A percentile compares a stretch with the other conserved stretches of the same genome.
Conservation (phyloP, 2,888 invertebrate species). For the Drosophila flavopinicola region DNA sequence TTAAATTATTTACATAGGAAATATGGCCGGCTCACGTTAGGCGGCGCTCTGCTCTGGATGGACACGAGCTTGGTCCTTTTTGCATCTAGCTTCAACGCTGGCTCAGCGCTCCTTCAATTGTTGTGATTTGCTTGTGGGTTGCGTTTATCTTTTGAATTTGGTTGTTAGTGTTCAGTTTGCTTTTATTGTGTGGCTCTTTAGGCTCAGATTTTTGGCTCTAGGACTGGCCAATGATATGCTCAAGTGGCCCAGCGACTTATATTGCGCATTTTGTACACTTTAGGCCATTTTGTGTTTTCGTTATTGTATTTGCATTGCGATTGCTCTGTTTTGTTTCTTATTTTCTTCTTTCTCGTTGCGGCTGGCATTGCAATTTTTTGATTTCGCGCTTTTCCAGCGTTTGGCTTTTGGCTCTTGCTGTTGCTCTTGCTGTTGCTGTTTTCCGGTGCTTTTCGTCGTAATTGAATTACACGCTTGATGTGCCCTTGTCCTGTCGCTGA, state of each 20-base stretch:
- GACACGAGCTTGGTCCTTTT: constrained; percentile 1
- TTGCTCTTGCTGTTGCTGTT: constrained; percentile 39
- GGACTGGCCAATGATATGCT: constrained; percentile 41
- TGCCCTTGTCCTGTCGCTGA: constrained; percentile 15
- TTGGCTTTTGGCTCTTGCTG: constrained; percentile 34
- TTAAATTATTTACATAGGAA: constrained; percentile 74
- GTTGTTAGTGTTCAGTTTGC: constrained; percentile 42
- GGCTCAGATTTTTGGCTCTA: constrained; percentile 16
- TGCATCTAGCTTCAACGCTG: constrained; percentile 14
- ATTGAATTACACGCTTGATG: constrained; percentile 66
- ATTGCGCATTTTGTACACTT: constrained; percentile 47
- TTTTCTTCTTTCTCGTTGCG: constrained; percentile 18
- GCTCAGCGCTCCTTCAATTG: constrained; percentile 52
- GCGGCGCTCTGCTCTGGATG: not conserved
- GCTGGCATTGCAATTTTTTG: constrained; percentile 48
- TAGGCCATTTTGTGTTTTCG: constrained; percentile 11
- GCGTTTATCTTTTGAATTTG: constrained; percentile 53
- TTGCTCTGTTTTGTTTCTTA: constrained; percentile 9
- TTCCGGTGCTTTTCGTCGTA: constrained; percentile 49
- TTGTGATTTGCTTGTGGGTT: constrained; percentile 39
- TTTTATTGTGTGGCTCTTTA: constrained; percentile 18
- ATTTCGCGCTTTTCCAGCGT: constrained; percentile 43
- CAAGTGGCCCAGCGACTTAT: constrained; percentile 47
- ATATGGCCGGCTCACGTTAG: constrained; percentile 54
- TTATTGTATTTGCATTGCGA: constrained; percentile 30